Percentiles rank a stretch among this genome's conserved stretches.
phyloP scores from a whole-genome alignment of 2,113 vertebrate genomes.

The Trichomycterus rosablanca region DNA sequence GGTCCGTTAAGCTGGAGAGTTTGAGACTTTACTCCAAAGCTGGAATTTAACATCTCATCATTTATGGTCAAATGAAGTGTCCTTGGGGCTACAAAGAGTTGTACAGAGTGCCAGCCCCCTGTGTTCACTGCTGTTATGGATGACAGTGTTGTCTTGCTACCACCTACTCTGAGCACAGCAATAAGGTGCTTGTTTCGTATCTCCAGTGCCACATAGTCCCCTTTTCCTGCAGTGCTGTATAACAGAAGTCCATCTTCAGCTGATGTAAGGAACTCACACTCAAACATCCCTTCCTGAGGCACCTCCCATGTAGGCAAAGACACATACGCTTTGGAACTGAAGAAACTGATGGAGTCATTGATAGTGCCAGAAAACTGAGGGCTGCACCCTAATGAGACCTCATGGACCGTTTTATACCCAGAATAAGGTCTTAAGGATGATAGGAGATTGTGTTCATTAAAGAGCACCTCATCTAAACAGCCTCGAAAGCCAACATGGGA shows the following conservation, averaged over 20 bases:
- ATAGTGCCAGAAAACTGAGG: slow-evolving; percentile 79
- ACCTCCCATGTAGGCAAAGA: slow-evolving; percentile 71
- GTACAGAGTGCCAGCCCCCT: slow-evolving; percentile 71
- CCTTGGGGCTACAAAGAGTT: slow-evolving; percentile 63
- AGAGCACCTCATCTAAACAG: slow-evolving; percentile 74
- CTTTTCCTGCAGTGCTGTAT: slow-evolving; percentile 67
- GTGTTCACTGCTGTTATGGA: slow-evolving; percentile 63
- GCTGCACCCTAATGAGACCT: slow-evolving; percentile 80
- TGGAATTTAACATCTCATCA: slow-evolving; percentile 61
- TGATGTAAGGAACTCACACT: slow-evolving; percentile 70
- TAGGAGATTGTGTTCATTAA: slow-evolving; percentile 76
- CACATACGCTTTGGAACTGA: slow-evolving; percentile 79
- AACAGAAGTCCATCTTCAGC: slow-evolving; percentile 71
- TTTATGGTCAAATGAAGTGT: slow-evolving; percentile 71
- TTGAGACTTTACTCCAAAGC: slow-evolving; percentile 54
- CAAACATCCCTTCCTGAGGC: slow-evolving; percentile 58
- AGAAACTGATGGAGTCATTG: slow-evolving; percentile 78
- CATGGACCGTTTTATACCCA: slow-evolving; percentile 72
- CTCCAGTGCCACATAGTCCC: slow-evolving; percentile 76
- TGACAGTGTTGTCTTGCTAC: slow-evolving; percentile 61
- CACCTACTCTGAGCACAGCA: slow-evolving; percentile 59
- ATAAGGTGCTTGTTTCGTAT: slow-evolving; percentile 71
- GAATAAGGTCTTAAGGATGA: slow-evolving; percentile 71
- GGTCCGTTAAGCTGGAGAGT: slow-evolving; percentile 62
- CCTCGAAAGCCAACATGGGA: slow-evolving; percentile 65